Evolutionary conservation across 1,140 invertebrate species (phyloP).

Genomic region (Brachionus koreanus): DNA sequence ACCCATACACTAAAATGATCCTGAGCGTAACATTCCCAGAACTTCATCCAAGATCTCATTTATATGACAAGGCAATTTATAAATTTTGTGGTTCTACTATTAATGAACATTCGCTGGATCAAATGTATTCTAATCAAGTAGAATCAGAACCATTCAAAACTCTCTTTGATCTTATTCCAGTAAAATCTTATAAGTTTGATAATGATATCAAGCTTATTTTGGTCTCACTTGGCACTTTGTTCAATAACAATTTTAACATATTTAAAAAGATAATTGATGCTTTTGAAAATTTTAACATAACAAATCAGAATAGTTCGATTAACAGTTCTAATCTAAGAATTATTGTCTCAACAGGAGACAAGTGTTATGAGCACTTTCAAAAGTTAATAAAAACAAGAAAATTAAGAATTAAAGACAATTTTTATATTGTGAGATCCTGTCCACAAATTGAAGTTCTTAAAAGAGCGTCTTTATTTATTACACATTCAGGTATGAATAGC

Average conservation of each 20-base stretch:
- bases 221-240: slow-evolving; percentile 34
- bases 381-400: background rate
- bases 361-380: background rate
- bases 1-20: background rate
- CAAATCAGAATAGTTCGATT: background rate
- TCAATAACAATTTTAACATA: slow-evolving; percentile 42
- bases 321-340: background rate
- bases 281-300: slow-evolving; percentile 6
- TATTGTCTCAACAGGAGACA: background rate
- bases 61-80: slow-evolving; percentile 18
- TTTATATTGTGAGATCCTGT: background rate
- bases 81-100: slow-evolving; percentile 39
- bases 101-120: background rate
- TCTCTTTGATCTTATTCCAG: background rate
- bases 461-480: slow-evolving; percentile 66
- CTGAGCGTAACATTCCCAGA: slow-evolving; percentile 2
- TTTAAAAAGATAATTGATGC: slow-evolving; percentile 44
- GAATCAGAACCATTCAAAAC: slow-evolving; percentile 1
- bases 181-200: background rate
- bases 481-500: slow-evolving; percentile 74
- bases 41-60: slow-evolving; percentile 17
- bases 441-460: slow-evolving; percentile 51
- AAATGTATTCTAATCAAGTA: background rate
- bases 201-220: background rate
- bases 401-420: background rate